A percentile compares a stretch with the other conserved stretches of the same genome.
These are phyloP conservation scores for Podarcis raffonei DNA, from an alignment of 2,113 vertebrate species.

Conservation along the genomic window DNA sequence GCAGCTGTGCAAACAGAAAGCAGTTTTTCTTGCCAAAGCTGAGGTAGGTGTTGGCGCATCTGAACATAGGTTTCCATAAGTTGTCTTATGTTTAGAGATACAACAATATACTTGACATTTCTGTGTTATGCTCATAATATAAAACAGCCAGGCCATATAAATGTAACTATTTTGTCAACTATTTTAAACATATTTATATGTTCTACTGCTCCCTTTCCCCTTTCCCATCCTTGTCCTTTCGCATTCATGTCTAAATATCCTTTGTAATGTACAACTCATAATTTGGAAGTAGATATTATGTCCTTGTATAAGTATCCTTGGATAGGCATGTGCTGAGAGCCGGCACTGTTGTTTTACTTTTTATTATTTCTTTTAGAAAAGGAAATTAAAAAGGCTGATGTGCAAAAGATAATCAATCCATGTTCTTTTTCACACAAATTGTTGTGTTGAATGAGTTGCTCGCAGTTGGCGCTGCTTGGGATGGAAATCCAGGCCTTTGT, in stretches of 20 bases:
- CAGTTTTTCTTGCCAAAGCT: neutral
- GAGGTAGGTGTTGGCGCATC: neutral
- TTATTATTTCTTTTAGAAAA: conserved; percentile 24
- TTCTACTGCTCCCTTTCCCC: neutral
- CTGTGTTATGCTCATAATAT: neutral
- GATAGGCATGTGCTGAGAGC: neutral
- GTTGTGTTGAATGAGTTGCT: neutral
- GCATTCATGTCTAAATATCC: conserved; percentile 21
- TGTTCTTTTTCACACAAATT: conserved; percentile 9
- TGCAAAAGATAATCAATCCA: conserved; percentile 35
- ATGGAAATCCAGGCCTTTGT: no score
- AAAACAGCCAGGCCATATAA: neutral
- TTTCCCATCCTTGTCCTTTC: neutral
- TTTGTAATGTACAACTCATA: neutral
- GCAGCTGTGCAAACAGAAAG: neutral
- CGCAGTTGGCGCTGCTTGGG: neutral
- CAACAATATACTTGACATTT: neutral
- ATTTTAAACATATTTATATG: conserved; percentile 13
- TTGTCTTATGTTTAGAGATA: neutral
- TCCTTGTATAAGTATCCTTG: neutral
- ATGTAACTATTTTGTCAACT: neutral
- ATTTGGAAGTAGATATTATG: conserved; percentile 5
- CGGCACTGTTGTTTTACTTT: neutral
- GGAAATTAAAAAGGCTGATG: conserved; percentile 18
- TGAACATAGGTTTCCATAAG: neutral